These are phyloP conservation scores for Latrodectus hesperus DNA, from an alignment of 2,888 invertebrate genomes.

Conservation along the genomic window DNA sequence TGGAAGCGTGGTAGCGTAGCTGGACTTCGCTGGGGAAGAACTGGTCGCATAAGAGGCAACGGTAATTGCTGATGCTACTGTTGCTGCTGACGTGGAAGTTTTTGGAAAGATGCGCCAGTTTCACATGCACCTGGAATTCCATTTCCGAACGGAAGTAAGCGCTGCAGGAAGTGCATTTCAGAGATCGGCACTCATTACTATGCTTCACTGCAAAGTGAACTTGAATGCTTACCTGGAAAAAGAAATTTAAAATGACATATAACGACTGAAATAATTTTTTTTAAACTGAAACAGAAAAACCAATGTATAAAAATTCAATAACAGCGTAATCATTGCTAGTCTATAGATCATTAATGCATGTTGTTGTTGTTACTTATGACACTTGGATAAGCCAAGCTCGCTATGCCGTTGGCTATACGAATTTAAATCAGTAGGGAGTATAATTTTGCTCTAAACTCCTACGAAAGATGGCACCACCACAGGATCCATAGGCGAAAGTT, in stretches of 20 bases:
- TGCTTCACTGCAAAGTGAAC: slow-evolving; percentile 93
- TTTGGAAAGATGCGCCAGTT: slow-evolving; percentile 44
- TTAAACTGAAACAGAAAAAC: too few species aligned
- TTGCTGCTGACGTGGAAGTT: slow-evolving; percentile 1
- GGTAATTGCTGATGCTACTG: slow-evolving; percentile 73
- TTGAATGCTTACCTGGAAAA: slow-evolving; percentile 83
- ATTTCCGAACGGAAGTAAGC: slow-evolving; percentile 79
- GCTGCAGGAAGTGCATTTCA: slow-evolving; percentile 88
- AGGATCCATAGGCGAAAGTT: too few species aligned
- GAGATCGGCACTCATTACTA: slow-evolving; percentile 88
- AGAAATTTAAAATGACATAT: not conserved
- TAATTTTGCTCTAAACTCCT: too few species aligned
- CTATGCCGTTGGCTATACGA: too few species aligned
- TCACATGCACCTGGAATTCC: slow-evolving; percentile 77
- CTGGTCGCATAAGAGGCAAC: slow-evolving; percentile 84
- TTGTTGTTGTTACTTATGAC: too few species aligned
- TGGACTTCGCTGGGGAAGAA: slow-evolving; percentile 83
- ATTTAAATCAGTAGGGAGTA: too few species aligned
- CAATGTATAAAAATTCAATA: too few species aligned
- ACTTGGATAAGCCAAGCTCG: too few species aligned
- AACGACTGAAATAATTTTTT: too few species aligned
- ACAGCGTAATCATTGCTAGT: too few species aligned
- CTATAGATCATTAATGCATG: too few species aligned
- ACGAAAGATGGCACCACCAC: too few species aligned
- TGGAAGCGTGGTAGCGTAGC: slow-evolving; percentile 83